These are phyloP conservation scores for Brachionus manjavacas DNA, from an alignment of 1,140 invertebrate genomes.

Conservation along the genomic window DNA sequence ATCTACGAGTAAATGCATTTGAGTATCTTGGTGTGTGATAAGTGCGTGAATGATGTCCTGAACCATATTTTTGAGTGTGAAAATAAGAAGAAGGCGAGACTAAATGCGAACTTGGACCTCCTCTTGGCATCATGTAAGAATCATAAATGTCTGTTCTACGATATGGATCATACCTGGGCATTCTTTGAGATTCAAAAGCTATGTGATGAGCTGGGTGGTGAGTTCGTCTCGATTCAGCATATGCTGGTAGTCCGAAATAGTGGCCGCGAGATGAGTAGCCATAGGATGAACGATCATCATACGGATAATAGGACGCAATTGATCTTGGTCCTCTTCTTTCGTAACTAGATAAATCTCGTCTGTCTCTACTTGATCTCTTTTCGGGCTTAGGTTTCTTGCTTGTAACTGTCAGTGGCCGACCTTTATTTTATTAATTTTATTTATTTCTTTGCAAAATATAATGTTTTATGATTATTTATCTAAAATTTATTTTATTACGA, in stretches of 20 bases:
- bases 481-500: neutral
- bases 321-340: neutral
- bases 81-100: neutral
- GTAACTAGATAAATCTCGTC: neutral
- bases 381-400: conserved; percentile 13
- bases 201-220: neutral
- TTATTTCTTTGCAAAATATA: neutral
- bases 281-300: neutral
- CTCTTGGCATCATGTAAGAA: neutral
- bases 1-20: neutral
- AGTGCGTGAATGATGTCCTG: neutral
- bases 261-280: neutral
- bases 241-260: neutral
- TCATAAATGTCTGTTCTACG: neutral
- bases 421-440: conserved; percentile 16
- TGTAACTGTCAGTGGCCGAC: conserved; percentile 17
- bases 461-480: neutral
- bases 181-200: neutral
- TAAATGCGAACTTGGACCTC: conserved; percentile 3
- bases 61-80: neutral
- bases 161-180: neutral
- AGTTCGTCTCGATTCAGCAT: neutral
- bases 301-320: neutral
- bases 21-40: conserved; percentile 13
- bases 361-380: neutral